phyloP scores from a whole-genome alignment of 2,113 vertebrate genomes.

The Bucco capensis region DNA sequence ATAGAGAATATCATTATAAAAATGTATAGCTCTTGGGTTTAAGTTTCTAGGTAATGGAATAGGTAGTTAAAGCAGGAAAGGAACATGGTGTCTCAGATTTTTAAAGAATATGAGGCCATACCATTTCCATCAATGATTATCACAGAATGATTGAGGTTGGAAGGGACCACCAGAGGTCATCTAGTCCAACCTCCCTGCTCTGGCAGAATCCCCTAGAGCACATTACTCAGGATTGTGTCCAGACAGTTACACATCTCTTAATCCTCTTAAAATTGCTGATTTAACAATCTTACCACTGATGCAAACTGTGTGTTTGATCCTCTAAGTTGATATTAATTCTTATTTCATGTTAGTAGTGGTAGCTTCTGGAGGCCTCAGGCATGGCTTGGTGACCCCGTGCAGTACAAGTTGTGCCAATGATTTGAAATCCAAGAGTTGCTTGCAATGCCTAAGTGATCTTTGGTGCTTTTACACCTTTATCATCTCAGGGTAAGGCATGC shows the following conservation, averaged over 20 bases:
- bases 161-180: too few species aligned
- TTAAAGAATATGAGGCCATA: neutral
- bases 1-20: neutral
- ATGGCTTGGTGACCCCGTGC: rapidly evolving
- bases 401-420: neutral
- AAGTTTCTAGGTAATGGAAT: neutral
- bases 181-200: too few species aligned
- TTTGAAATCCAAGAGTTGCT: rapidly evolving
- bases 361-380: neutral
- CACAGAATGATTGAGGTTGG: too few species aligned
- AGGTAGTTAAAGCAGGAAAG: neutral
- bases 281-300: neutral
- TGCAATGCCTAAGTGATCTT: neutral
- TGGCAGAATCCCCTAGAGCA: too few species aligned
- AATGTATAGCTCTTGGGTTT: neutral
- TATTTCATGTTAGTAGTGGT: rapidly evolving
- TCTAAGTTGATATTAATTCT: neutral
- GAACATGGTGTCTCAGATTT: neutral
- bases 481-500: neutral
- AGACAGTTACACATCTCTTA: neutral
- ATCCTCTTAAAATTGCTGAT: neutral
- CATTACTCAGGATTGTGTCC: too few species aligned
- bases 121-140: neutral
- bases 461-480: neutral
- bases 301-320: neutral